These are phyloP conservation scores for Clitarchus hookeri DNA, from an alignment of 2,888 invertebrate genomes.

Conservation along the genomic window DNA sequence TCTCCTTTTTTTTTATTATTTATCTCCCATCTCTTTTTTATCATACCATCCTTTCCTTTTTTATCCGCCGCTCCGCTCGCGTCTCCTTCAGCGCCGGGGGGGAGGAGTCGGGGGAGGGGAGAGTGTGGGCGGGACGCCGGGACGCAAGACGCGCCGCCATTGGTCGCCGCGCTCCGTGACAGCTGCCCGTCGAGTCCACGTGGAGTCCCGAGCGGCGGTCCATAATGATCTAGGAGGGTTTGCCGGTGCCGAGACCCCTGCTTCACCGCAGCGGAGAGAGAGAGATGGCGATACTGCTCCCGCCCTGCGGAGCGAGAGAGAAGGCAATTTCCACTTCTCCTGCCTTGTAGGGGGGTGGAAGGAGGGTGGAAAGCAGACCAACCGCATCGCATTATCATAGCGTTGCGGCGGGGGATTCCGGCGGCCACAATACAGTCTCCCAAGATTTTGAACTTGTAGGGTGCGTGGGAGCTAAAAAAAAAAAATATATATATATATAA, in stretches of 20 bases:
- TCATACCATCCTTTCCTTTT: slow-evolving; percentile 1
- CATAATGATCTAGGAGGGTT: slow-evolving; percentile 17
- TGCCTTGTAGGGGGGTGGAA: not conserved
- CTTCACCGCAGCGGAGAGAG: not conserved
- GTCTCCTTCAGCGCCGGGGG: not conserved
- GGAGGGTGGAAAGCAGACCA: not conserved
- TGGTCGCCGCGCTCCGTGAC: not conserved
- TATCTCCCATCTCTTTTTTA: slow-evolving; percentile 20
- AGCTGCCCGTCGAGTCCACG: slow-evolving; percentile 10
- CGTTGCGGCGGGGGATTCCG: not conserved
- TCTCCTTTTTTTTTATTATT: slow-evolving; percentile 23
- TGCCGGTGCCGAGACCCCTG: not conserved
- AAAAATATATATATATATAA: no score
- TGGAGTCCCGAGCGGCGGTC: not conserved
- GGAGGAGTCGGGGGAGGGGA: not conserved
- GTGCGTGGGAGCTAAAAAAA: no score
- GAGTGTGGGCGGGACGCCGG: not conserved
- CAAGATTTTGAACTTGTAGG: not conserved
- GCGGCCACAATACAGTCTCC: not conserved
- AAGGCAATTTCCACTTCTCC: not conserved
- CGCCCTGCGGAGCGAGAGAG: not conserved
- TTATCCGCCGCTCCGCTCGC: not conserved
- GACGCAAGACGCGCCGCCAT: not conserved
- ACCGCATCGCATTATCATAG: slow-evolving; percentile 21
- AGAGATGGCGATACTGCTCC: not conserved